Evolutionary conservation across 2,888 invertebrate species (phyloP).

Genomic region (Melanchra persicariae): DNA sequence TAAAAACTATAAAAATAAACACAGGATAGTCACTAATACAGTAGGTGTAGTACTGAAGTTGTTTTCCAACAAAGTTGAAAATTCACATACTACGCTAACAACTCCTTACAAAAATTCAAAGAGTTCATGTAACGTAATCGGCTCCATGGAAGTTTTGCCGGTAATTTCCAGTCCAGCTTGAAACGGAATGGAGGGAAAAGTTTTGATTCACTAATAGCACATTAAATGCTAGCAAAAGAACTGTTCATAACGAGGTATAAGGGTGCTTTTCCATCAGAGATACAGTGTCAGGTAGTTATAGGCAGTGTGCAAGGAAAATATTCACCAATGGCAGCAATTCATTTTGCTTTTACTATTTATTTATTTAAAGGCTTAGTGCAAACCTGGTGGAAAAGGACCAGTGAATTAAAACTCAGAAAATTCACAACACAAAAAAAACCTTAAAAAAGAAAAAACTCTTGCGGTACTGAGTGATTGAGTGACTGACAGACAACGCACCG

Average conservation of each 20-base stretch:
- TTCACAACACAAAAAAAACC: too few species aligned
- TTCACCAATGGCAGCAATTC: neutral
- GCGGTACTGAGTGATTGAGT: too few species aligned
- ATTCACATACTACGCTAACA: neutral
- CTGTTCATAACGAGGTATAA: conserved; percentile 69
- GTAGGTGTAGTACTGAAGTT: neutral
- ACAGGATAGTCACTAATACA: too few species aligned
- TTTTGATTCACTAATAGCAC: conserved; percentile 77
- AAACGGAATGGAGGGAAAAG: conserved; percentile 66
- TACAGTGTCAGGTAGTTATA: neutral
- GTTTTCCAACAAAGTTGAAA: neutral
- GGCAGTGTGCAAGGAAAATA: neutral
- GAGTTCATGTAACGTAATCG: conserved; percentile 28
- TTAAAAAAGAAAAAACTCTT: too few species aligned
- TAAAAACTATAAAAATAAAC: too few species aligned
- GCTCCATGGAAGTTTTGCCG: conserved; percentile 34
- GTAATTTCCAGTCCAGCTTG: conserved; percentile 50
- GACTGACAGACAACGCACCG: too few species aligned
- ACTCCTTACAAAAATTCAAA: conserved; percentile 35
- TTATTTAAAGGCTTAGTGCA: neutral
- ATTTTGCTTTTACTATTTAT: too few species aligned
- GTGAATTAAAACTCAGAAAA: too few species aligned
- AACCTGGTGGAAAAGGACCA: neutral
- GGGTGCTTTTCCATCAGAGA: neutral
- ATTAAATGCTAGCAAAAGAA: conserved; percentile 72